These are phyloP conservation scores for Drosophila ohnishii DNA, from an alignment of 1,140 invertebrate genomes.

Conservation along the genomic window DNA sequence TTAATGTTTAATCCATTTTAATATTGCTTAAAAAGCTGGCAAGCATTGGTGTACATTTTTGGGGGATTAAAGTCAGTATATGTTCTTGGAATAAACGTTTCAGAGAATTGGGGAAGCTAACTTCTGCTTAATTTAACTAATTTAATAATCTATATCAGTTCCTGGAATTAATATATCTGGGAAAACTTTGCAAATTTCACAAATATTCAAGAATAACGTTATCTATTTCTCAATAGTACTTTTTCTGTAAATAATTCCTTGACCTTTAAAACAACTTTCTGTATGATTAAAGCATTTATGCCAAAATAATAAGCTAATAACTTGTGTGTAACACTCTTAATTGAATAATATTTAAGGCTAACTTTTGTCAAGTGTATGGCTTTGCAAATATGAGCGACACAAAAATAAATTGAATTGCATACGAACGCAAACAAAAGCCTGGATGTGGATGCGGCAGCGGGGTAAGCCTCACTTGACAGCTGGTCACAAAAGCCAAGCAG, in stretches of 20 bases:
- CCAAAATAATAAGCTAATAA: neutral
- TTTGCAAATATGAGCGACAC: slow-evolving; percentile 48
- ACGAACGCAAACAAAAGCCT: slow-evolving; percentile 33
- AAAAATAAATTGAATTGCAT: slow-evolving; percentile 79
- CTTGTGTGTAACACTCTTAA: no score
- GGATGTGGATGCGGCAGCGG: slow-evolving; percentile 4
- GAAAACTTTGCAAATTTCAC: no score
- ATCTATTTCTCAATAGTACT: no score
- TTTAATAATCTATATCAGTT: neutral
- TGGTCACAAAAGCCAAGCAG: slow-evolving; percentile 64
- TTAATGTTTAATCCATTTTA: neutral
- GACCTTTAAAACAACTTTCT: no score
- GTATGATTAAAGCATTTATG: no score
- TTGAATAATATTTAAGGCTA: neutral
- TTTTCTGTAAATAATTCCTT: no score
- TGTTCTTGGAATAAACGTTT: neutral
- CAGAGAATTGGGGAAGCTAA: neutral
- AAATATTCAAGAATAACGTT: no score
- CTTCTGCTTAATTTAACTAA: neutral
- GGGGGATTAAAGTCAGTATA: neutral
- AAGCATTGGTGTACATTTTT: neutral
- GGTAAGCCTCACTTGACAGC: slow-evolving; percentile 64
- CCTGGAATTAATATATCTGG: no score
- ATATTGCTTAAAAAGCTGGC: neutral
- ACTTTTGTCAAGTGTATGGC: slow-evolving; percentile 23